Evolutionary conservation across 2,888 invertebrate species (phyloP).

Genomic region (Metalampra italica): DNA sequence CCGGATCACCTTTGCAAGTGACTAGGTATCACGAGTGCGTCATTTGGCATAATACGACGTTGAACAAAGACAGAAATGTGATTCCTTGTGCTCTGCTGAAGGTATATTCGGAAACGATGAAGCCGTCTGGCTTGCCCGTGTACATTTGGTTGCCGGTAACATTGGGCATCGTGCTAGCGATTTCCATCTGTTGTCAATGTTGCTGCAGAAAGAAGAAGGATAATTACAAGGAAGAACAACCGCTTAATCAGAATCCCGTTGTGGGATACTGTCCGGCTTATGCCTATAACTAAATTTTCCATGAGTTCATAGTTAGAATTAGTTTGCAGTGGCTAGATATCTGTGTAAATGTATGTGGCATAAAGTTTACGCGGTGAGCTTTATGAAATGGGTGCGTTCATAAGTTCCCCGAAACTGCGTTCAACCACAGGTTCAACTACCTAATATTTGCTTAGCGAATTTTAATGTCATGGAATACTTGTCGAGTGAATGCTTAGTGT

Average conservation of each 20-base stretch:
- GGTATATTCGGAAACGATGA: conserved; percentile 59
- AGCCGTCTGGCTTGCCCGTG: conserved; percentile 50
- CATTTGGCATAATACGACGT: conserved; percentile 59
- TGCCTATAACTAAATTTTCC: conserved; percentile 20
- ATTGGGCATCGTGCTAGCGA: conserved; percentile 38
- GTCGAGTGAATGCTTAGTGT: neutral
- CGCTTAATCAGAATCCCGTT: conserved; percentile 38
- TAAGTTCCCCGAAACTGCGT: neutral
- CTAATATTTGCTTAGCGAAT: too few species aligned
- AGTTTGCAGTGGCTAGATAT: too few species aligned
- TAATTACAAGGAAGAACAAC: conserved; percentile 36
- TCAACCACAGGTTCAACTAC: too few species aligned
- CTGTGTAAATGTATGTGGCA: too few species aligned
- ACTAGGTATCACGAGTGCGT: conserved; percentile 54
- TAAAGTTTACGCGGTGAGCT: too few species aligned
- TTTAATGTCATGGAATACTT: too few species aligned
- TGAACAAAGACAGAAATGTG: conserved; percentile 38
- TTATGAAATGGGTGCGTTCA: too few species aligned
- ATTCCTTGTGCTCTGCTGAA: conserved; percentile 58
- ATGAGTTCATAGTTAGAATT: too few species aligned
- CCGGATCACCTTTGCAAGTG: conserved; percentile 40
- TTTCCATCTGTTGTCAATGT: conserved; percentile 49
- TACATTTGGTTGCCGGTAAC: conserved; percentile 62
- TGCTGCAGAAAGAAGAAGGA: conserved; percentile 41
- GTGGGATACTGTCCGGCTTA: conserved; percentile 45